Base-by-base conservation (phyloP, 2,888 invertebrate species). In the Theristus sp. region DNA sequence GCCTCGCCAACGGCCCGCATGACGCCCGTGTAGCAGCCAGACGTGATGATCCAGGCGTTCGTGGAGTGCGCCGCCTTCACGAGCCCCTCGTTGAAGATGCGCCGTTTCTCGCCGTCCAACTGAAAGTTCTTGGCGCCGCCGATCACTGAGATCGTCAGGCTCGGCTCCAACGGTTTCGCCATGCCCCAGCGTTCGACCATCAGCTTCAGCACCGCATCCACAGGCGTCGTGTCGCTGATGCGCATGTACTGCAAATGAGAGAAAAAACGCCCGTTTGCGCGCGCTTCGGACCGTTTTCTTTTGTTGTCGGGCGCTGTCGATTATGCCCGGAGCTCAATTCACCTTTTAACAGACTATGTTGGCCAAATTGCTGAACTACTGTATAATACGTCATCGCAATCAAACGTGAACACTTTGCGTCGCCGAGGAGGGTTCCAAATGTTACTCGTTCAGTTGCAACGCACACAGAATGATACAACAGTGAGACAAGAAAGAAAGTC, bases 81-180 rank as follows among this genome's bases (percentile, higher is more conserved):
- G 3, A 76, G 66, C 56, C 74, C 75, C 56, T 68, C 66, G 56
- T 71, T 70, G 65, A 77, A 76, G 25, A 71, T 69, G 31, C 73
- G 73, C 60, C 75, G 72, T 69, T 74, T 74, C 61, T 71, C 68
- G 1, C 73, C 74, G 64, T 75, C 74, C 47, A 76, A 69, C 53
- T 72, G 72, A 67, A 76, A 76, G 66, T 75, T 75, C 63, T 75
- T 74, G 25, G 75, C 75, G 2, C 76, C 76, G 22, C 77, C 76
- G 30, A 75, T 72, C 10, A 76, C 75, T 2, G 76, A 75, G 60
- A 76, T 75, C 60, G 75, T 74, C 26, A 76, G 69, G 62, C 72
- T 70, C 0, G 76, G 75, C 24, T 67, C 67, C 20, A 68, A 56
- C 0, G 75, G 75, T 13, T 75, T 69, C 68, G 70, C 67, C 63